A percentile compares a stretch with the other conserved stretches of the same genome.
These are phyloP conservation scores for Apostichopus japonicus DNA, from an alignment of 35 echinoderm and acorn worm species.

Conservation along the genomic window DNA sequence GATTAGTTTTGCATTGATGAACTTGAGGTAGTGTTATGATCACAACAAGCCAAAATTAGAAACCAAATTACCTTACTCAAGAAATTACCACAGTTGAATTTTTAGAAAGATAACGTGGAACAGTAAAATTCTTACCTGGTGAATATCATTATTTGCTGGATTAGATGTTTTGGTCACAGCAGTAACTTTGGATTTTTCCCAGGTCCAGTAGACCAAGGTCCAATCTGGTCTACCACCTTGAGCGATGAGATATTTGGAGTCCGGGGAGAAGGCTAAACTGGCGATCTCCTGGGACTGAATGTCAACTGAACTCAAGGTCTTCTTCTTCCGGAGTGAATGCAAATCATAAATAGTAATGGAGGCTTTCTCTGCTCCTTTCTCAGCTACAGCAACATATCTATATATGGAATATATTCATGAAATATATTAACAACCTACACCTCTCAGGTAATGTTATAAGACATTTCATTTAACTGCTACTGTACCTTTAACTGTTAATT, in stretches of 20 bases:
- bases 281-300: constrained; percentile 88
- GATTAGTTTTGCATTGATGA: no score
- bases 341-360: constrained; percentile 96
- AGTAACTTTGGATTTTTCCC: constrained; percentile 99
- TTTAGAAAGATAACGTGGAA: no score
- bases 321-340: constrained; percentile 89
- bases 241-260: constrained; percentile 98
- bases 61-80: no score
- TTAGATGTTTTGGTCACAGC: constrained; percentile 98
- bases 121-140: constrained; percentile 71
- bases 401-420: background rate
- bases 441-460: no score
- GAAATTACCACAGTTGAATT: no score
- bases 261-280: constrained; percentile 96
- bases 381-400: constrained; percentile 88
- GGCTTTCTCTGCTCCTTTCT: constrained; percentile 91
- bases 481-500: no score
- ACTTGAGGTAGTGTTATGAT: no score
- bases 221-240: constrained; percentile 95
- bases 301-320: constrained; percentile 88
- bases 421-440: background rate
- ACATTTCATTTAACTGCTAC: no score
- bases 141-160: constrained; percentile 91
- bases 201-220: constrained; percentile 98
- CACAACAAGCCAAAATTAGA: no score